Base-by-base conservation (phyloP, 1,140 invertebrate genomes). In the Schlechtendalia chinensis region DNA sequence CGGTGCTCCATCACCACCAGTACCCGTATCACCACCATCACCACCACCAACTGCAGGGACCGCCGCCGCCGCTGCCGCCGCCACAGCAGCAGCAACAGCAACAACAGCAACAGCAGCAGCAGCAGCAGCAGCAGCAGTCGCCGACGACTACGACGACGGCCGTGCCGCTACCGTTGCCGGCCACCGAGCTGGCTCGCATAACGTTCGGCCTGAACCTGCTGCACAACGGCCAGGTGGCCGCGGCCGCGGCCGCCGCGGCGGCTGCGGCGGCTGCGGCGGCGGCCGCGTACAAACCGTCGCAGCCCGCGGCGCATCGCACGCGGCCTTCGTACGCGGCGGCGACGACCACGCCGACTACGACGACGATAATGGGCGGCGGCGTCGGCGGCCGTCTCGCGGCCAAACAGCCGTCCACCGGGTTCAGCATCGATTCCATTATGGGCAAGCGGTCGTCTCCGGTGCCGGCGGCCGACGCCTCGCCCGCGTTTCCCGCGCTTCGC, bases 341-440 rank as follows among this genome's bases (percentile, higher is more conserved):
- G 22, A 72, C 67, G 14, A 10, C 65, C n/a, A 39, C 32, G 3
- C 84, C 85, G 6, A 86, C 86, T 19, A 77, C 67, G 14, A 10
- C 65, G n/a, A n/a, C n/a, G n/a, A n/a, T n/a, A n/a, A n/a, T n/a
- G n/a, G n/a, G n/a, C n/a, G 47, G 54, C n/a, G 24, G 59, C 83
- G 79, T 75, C 45, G 53, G 32, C 10, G 83, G 79, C 53, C 56
- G 79, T 56, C 19, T 67, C 45, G 63, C 29, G 0, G 71, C 27
- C 29, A 81, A 81, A 32, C 85, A 85, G 39, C 86, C 86, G 82
- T 86, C 86, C 69, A 83, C 86, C 39, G 88, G 86, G 81, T 89
- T 89, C 83, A 88, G 87, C 82, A 89, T 88, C 83, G 88, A 89
- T 81, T 86, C 88, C 0, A 84, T 89, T 8, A 88, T 88, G 80